These are phyloP conservation scores for Ornithorhynchus anatinus DNA, from an alignment of 2,113 vertebrate genomes.

Conservation along the genomic window DNA sequence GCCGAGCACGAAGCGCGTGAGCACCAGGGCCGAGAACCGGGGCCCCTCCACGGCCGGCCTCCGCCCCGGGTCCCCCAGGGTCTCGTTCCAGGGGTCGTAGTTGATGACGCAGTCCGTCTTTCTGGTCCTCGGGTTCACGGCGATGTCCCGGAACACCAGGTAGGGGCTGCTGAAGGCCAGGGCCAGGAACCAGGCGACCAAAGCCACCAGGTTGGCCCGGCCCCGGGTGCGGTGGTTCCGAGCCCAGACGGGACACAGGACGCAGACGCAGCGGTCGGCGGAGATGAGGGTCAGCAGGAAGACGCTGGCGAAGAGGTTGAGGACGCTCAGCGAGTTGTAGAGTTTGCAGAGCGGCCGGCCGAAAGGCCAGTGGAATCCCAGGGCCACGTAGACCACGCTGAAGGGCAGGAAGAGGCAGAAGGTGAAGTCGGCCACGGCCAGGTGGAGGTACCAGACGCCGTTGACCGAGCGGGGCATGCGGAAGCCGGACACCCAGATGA, in stretches of 20 bases:
- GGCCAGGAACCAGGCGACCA: constrained; percentile 74
- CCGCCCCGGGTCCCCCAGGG: rapidly evolving
- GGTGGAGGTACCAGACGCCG: constrained; percentile 80
- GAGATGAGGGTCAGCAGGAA: constrained; percentile 83
- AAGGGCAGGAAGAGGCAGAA: constrained; percentile 79
- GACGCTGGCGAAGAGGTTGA: constrained; percentile 83
- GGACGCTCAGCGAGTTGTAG: constrained; percentile 72
- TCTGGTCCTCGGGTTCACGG: too few species aligned
- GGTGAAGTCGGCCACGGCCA: constrained; percentile 81
- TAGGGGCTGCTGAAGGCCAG: constrained; percentile 73
- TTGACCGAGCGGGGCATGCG: constrained; percentile 83
- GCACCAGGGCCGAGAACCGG: constrained; percentile 5
- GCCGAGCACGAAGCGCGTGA: neutral
- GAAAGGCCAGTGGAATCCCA: constrained; percentile 81
- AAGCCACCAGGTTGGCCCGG: constrained; percentile 66
- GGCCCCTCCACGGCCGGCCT: too few species aligned
- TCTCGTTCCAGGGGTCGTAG: neutral
- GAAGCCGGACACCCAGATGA: constrained; percentile 83
- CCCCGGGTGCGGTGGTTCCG: constrained; percentile 75
- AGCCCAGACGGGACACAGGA: constrained; percentile 78
- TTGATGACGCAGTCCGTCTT: neutral
- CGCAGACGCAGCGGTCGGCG: constrained; percentile 77
- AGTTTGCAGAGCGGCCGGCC: constrained; percentile 79
- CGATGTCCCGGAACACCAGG: constrained; percentile 75
- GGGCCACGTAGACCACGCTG: constrained; percentile 72